These are phyloP conservation scores for Ophion slaviceki DNA, from an alignment of 2,888 invertebrate genomes.

Conservation along the genomic window DNA sequence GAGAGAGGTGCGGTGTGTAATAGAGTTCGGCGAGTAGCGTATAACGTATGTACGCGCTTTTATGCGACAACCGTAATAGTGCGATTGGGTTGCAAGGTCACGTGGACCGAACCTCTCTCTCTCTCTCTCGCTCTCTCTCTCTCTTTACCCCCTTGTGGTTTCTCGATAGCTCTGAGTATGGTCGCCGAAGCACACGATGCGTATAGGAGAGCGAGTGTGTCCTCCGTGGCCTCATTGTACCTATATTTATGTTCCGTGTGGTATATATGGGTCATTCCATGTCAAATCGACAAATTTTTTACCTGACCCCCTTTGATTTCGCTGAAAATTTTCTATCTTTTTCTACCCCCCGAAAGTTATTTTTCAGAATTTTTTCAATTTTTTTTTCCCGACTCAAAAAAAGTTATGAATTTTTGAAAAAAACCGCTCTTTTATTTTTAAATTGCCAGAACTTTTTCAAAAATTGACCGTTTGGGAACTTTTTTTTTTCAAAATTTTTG, in stretches of 20 bases:
- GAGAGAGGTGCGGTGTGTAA: slow-evolving; percentile 42
- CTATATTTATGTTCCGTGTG: background rate
- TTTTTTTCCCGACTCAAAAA: too few relatives aligned
- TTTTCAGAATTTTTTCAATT: too few relatives aligned
- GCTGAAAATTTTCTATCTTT: too few relatives aligned
- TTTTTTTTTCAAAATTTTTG: too few relatives aligned
- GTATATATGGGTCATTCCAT: too few relatives aligned
- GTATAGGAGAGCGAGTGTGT: slow-evolving; percentile 35
- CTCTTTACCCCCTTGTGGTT: slow-evolving; percentile 34
- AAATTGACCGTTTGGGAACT: too few relatives aligned
- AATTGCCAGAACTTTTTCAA: too few relatives aligned
- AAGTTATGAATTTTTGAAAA: too few relatives aligned
- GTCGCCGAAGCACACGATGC: slow-evolving; percentile 55
- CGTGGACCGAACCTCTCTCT: slow-evolving; percentile 46
- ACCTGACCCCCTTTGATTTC: too few relatives aligned
- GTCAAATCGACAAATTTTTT: too few relatives aligned
- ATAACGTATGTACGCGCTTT: slow-evolving; percentile 55
- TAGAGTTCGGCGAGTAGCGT: slow-evolving; percentile 22
- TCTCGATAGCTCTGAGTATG: slow-evolving; percentile 47
- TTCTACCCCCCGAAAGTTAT: too few relatives aligned
- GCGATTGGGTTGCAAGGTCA: slow-evolving; percentile 66
- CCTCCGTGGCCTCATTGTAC: slow-evolving; percentile 48
- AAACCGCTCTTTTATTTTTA: too few relatives aligned
- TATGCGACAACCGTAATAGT: slow-evolving; percentile 64
- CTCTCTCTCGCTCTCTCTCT: slow-evolving; percentile 27